phyloP scores from a whole-genome alignment of 2,888 invertebrate genomes.

The Nemurella pictetii region DNA sequence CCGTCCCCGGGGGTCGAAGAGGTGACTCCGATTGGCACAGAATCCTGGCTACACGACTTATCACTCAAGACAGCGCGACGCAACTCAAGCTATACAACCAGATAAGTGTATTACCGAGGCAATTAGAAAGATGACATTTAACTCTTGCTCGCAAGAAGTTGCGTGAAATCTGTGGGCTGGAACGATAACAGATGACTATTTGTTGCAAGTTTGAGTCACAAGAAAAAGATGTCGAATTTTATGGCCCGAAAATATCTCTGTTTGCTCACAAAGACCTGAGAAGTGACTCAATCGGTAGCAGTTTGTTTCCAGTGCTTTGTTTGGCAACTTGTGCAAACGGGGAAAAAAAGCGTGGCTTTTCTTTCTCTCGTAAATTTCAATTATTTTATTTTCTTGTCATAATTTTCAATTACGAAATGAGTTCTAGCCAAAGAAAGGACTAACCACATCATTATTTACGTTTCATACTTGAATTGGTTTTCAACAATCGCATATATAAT shows the following conservation, averaged over 20 bases:
- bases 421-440: not conserved
- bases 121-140: not conserved
- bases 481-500: not conserved
- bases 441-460: not conserved
- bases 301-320: not conserved
- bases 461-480: not conserved
- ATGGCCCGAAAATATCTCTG: not conserved
- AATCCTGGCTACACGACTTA: constrained; percentile 2
- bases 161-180: not conserved
- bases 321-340: not conserved
- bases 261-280: not conserved
- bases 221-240: not conserved
- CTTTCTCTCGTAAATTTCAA: not conserved
- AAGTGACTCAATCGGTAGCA: not conserved
- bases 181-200: not conserved
- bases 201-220: not conserved
- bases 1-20: constrained; percentile 8
- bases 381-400: not conserved
- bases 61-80: not conserved
- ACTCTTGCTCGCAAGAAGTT: not conserved
- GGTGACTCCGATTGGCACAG: constrained; percentile 11
- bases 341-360: not conserved
- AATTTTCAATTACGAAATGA: not conserved
- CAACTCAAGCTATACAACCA: not conserved
- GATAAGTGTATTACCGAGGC: constrained; percentile 6